Evolutionary conservation across 2,888 invertebrate genomes (phyloP).

Genomic region (Chrysomela aeneicollis): DNA sequence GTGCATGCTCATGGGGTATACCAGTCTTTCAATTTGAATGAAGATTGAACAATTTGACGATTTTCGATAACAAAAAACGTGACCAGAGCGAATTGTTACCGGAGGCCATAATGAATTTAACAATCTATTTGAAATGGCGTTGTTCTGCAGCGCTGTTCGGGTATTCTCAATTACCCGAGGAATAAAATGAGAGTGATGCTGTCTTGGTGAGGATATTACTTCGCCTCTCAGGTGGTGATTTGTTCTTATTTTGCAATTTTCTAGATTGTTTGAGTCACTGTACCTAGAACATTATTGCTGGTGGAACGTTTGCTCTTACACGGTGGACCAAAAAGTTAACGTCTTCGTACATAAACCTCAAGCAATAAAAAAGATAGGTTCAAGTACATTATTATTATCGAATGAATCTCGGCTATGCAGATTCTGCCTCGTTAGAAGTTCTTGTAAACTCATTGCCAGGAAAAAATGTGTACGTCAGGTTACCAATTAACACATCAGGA

Average conservation of each 20-base stretch:
- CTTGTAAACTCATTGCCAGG: too few species aligned
- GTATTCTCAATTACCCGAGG: conserved; percentile 29
- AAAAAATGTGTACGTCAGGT: too few species aligned
- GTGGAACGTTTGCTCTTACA: conserved; percentile 18
- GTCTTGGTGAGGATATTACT: conserved; percentile 29
- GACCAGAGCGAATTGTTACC: background rate
- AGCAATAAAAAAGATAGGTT: background rate
- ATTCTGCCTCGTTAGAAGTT: too few species aligned
- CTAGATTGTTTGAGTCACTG: conserved; percentile 33
- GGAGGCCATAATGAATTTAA: conserved; percentile 29
- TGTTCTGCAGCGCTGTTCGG: conserved; percentile 20
- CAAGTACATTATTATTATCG: too few species aligned
- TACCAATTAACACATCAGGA: too few species aligned
- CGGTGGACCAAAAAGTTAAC: conserved; percentile 15
- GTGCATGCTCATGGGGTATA: too few species aligned
- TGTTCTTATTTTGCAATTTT: conserved; percentile 34
- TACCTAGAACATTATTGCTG: conserved; percentile 29
- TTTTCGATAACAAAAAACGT: background rate
- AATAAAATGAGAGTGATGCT: conserved; percentile 29
- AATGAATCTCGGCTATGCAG: too few species aligned
- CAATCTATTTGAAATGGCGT: conserved; percentile 30
- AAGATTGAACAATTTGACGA: too few species aligned
- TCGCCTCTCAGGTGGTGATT: conserved; percentile 17
- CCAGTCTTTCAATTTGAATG: too few species aligned
- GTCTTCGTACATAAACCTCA: background rate